Conservation (phyloP, 2,888 invertebrate genomes). For the Trachelus troglodyta region DNA sequence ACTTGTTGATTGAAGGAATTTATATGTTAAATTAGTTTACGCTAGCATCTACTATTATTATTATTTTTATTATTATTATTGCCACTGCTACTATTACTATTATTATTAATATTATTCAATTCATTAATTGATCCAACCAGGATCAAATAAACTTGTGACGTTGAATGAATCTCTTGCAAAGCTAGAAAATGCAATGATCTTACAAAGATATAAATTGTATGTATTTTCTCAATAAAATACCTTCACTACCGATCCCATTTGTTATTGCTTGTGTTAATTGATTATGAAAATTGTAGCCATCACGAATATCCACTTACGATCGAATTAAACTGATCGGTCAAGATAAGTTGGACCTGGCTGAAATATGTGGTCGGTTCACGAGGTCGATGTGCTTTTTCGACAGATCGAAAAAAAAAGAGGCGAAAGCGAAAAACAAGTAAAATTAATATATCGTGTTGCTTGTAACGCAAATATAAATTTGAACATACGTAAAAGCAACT, state of each 20-base stretch:
- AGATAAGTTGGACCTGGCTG: not conserved
- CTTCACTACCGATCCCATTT: conserved; percentile 17
- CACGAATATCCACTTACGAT: not conserved
- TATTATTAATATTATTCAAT: not conserved
- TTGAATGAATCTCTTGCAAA: conserved; percentile 13
- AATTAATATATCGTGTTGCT: too few species aligned
- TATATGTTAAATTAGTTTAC: not conserved
- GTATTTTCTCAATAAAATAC: conserved; percentile 58
- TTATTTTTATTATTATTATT: too few species aligned
- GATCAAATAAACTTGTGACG: conserved; percentile 12
- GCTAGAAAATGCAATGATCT: not conserved
- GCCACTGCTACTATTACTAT: too few species aligned
- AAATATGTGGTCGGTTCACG: too few species aligned
- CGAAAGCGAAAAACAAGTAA: too few species aligned
- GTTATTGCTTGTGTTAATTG: not conserved
- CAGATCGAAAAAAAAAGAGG: too few species aligned
- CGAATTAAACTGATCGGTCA: not conserved
- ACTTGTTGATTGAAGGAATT: not conserved
- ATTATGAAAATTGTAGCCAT: not conserved
- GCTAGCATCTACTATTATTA: not conserved
- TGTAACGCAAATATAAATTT: too few species aligned
- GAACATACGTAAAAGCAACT: fast-evolving
- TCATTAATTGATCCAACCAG: not conserved
- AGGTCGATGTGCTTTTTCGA: too few species aligned
- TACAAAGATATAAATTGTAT: conserved; percentile 46